A percentile compares a stretch with the other conserved stretches of the same genome.
Evolutionary conservation across 1,140 invertebrate genomes (phyloP).

Genomic region (Anastrepha obliqua): DNA sequence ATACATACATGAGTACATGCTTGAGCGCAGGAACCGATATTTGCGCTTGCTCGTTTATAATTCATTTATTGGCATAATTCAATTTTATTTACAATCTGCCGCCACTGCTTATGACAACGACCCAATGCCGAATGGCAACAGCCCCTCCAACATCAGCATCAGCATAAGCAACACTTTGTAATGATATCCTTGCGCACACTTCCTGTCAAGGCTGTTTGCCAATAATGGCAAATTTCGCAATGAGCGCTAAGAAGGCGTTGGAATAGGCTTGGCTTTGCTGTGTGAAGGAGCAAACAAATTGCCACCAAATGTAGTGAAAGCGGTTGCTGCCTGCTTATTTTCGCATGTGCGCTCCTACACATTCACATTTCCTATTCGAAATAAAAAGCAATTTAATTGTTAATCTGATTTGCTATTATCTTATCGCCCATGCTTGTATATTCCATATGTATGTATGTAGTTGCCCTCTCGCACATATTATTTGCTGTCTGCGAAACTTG

Average conservation of each 20-base stretch:
- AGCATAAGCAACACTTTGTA: not conserved
- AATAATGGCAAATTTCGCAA: not conserved
- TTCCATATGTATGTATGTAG: not conserved
- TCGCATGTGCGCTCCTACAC: not conserved
- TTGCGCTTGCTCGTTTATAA: conserved; percentile 27
- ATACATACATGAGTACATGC: not conserved
- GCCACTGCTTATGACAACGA: not conserved
- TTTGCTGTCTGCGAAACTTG: not conserved
- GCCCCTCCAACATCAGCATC: not conserved
- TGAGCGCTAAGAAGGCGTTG: no score
- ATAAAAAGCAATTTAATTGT: conserved; percentile 52
- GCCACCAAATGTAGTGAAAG: not conserved
- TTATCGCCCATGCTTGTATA: not conserved
- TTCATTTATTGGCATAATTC: conserved; percentile 51
- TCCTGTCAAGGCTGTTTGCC: conserved; percentile 40
- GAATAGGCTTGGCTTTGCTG: not conserved
- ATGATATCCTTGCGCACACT: conserved; percentile 40
- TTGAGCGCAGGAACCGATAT: not conserved
- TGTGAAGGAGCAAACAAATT: not conserved
- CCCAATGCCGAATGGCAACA: not conserved
- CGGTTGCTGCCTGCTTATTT: not conserved
- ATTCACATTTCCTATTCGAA: not conserved
- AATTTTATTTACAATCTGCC: conserved; percentile 42
- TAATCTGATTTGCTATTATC: conserved; percentile 49
- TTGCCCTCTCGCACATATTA: not conserved